Conservation (phyloP, 1,140 invertebrate species). For the Drosophila lacertosa region DNA sequence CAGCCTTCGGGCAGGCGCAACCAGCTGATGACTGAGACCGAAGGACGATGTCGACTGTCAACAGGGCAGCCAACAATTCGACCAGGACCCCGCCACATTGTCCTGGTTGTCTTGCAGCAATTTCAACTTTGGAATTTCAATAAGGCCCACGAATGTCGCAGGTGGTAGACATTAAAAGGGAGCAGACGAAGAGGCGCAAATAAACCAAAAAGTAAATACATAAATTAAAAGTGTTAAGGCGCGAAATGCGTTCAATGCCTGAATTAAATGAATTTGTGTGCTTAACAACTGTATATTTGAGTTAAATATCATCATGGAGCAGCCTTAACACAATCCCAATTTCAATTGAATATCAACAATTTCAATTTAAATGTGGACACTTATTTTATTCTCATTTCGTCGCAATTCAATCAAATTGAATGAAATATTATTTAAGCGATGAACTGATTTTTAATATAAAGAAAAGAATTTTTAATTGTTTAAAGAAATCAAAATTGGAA, state of each 20-base stretch:
- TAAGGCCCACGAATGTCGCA: slow-evolving; percentile 68
- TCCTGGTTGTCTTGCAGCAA: slow-evolving; percentile 54
- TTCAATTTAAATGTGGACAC: slow-evolving; percentile 2
- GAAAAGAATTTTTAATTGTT: too few species aligned
- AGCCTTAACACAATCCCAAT: slow-evolving; percentile 15
- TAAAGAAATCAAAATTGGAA: too few species aligned
- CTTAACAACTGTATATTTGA: slow-evolving; percentile 38
- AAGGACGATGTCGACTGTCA: slow-evolving; percentile 56
- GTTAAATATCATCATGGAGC: slow-evolving; percentile 11
- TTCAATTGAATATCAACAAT: slow-evolving; percentile 18
- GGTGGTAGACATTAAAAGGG: slow-evolving; percentile 50
- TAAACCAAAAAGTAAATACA: slow-evolving; percentile 74
- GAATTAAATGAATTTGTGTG: slow-evolving; percentile 58
- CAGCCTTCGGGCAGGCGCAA: too few species aligned
- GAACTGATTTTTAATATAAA: too few species aligned
- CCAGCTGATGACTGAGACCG: slow-evolving; percentile 45
- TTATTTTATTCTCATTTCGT: too few species aligned
- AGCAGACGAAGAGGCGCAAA: slow-evolving; percentile 35
- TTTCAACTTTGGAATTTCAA: slow-evolving; percentile 78
- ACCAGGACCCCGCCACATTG: slow-evolving; percentile 4
- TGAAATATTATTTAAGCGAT: too few species aligned
- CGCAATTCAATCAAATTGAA: too few species aligned
- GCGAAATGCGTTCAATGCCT: slow-evolving; percentile 65
- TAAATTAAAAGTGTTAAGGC: slow-evolving; percentile 76
- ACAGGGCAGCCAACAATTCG: slow-evolving; percentile 53